phyloP scores from a whole-genome alignment of 2,113 vertebrate genomes.

The Ammodramus savannarum region DNA sequence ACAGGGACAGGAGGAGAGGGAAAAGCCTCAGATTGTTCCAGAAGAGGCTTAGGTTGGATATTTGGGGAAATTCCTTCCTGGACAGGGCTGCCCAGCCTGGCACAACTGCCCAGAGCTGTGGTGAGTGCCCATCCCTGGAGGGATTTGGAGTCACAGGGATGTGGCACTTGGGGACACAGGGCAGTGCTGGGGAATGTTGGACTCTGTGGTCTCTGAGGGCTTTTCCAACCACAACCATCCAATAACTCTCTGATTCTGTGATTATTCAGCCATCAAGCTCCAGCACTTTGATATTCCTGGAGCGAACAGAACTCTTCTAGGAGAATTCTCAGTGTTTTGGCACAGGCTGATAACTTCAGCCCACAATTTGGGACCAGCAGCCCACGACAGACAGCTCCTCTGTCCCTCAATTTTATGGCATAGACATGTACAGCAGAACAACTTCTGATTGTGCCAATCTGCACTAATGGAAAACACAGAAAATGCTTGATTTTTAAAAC shows the following conservation, averaged over 20 bases:
- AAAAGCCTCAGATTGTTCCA: fast-evolving
- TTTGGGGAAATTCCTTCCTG: neutral
- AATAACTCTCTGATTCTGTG: neutral
- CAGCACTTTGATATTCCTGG: neutral
- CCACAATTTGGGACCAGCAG: neutral
- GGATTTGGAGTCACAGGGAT: neutral
- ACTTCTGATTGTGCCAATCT: neutral
- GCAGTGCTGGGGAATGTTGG: neutral
- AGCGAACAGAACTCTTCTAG: neutral
- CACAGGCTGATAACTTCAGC: neutral
- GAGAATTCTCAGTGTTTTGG: neutral
- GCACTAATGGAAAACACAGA: neutral
- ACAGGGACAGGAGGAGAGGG: neutral
- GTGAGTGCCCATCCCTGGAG: neutral
- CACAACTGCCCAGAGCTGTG: neutral
- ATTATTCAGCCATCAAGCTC: neutral
- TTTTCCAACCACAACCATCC: neutral
- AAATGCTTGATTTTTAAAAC: neutral
- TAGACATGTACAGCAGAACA: neutral
- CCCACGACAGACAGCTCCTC: neutral
- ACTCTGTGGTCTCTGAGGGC: neutral
- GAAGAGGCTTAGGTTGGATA: neutral
- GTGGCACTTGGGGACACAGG: neutral
- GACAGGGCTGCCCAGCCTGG: neutral
- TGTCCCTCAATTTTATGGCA: neutral